These are phyloP conservation scores for Clistopyga incitator DNA, from an alignment of 2,888 invertebrate species.

Conservation along the genomic window DNA sequence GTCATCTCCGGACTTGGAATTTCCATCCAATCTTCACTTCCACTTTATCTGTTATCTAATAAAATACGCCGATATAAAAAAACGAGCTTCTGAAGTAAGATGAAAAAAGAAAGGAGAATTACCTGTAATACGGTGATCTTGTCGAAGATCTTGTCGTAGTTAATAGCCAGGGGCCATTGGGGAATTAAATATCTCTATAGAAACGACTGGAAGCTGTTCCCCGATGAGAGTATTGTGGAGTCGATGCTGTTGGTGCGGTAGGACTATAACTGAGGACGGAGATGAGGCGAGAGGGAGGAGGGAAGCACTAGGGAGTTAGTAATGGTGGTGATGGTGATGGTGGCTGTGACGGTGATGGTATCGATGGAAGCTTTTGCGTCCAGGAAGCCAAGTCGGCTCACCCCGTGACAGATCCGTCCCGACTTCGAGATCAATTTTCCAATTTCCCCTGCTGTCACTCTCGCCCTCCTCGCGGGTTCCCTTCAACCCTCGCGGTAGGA, in stretches of 20 bases:
- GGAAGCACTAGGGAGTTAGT: slow-evolving; percentile 8
- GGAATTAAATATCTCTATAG: slow-evolving; percentile 63
- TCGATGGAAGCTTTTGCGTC: slow-evolving; percentile 42
- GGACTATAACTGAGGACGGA: slow-evolving; percentile 12
- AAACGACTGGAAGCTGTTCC: slow-evolving; percentile 45
- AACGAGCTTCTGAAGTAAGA: slow-evolving; percentile 4
- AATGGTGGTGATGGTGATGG: neutral
- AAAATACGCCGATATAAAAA: slow-evolving; percentile 23
- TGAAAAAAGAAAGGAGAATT: slow-evolving; percentile 20
- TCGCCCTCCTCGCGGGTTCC: slow-evolving; percentile 69
- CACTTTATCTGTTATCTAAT: slow-evolving; percentile 14
- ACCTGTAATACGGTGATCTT: slow-evolving; percentile 39
- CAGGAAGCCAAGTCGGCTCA: slow-evolving; percentile 46
- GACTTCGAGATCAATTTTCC: slow-evolving; percentile 80
- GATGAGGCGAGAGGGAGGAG: slow-evolving; percentile 23
- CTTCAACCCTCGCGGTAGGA: slow-evolving; percentile 38
- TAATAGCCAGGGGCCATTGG: slow-evolving; percentile 63
- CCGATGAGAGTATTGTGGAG: slow-evolving; percentile 45
- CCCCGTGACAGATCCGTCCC: slow-evolving; percentile 68
- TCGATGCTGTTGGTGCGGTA: neutral
- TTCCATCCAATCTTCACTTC: slow-evolving; percentile 53
- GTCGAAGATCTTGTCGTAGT: slow-evolving; percentile 25
- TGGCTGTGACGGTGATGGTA: slow-evolving; percentile 34
- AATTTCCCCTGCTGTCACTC: slow-evolving; percentile 82
- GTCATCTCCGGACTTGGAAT: neutral